Conservation (phyloP, 2,113 vertebrate genomes). For the Peromyscus californicus region DNA sequence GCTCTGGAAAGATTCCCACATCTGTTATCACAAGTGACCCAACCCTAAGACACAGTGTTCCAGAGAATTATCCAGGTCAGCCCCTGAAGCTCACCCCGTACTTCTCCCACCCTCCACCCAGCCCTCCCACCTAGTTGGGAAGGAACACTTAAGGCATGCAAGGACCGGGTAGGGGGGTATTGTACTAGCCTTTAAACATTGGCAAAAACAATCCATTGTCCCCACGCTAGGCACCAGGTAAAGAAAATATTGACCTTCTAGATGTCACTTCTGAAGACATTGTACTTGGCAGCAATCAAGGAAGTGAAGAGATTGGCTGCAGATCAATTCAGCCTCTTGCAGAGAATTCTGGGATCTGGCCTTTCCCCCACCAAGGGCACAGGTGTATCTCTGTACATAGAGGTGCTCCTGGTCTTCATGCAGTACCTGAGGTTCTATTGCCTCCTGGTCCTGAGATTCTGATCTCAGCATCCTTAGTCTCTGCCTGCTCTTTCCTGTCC, state of each 20-base stretch:
- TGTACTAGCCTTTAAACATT: conserved; percentile 20
- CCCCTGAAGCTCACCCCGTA: background rate
- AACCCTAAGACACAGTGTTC: background rate
- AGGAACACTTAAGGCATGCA: background rate
- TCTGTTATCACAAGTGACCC: background rate
- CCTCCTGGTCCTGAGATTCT: background rate
- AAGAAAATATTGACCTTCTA: background rate
- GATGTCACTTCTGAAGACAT: background rate
- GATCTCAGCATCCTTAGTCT: background rate
- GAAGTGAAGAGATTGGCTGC: conserved; percentile 20
- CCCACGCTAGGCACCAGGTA: background rate
- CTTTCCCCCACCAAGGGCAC: background rate
- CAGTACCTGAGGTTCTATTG: background rate
- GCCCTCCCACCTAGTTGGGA: background rate
- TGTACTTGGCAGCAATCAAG: background rate
- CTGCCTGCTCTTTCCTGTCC: background rate
- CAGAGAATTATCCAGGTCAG: background rate
- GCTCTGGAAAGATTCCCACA: background rate
- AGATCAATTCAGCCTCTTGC: background rate
- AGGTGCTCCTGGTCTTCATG: background rate
- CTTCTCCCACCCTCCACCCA: background rate
- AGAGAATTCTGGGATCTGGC: background rate
- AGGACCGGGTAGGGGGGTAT: background rate
- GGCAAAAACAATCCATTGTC: conserved; percentile 23
- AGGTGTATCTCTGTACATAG: rapidly evolving